phyloP scores from a whole-genome alignment of 2,113 vertebrate species.

The Centropristis striata region DNA sequence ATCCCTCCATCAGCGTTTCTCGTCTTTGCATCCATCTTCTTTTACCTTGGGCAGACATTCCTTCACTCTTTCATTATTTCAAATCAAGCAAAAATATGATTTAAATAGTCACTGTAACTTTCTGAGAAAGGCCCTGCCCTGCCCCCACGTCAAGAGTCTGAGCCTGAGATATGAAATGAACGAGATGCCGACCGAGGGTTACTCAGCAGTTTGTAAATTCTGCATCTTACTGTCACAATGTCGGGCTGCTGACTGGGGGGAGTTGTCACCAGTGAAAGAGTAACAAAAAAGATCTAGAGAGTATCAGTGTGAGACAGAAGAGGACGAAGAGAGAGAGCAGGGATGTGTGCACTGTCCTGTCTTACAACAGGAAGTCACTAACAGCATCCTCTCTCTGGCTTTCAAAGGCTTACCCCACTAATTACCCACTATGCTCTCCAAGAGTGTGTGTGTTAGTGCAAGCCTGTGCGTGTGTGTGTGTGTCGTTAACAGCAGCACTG shows the following conservation, averaged over 20 bases:
- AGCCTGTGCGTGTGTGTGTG: slow-evolving; percentile 20
- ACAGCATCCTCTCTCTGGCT: slow-evolving; percentile 69
- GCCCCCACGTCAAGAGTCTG: neutral
- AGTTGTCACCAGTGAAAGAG: slow-evolving; percentile 1
- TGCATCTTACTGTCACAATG: slow-evolving; percentile 59
- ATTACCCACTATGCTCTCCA: slow-evolving; percentile 42
- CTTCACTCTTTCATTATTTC: neutral
- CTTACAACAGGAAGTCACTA: slow-evolving; percentile 73
- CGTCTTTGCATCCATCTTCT: neutral
- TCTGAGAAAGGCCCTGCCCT: neutral
- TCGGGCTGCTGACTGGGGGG: slow-evolving; percentile 20
- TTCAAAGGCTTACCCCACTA: slow-evolving; percentile 55
- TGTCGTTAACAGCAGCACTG: slow-evolving; percentile 38
- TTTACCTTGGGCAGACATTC: neutral
- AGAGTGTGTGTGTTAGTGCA: slow-evolving; percentile 3
- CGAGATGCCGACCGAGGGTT: slow-evolving; percentile 38
- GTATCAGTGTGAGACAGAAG: neutral
- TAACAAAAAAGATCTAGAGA: neutral
- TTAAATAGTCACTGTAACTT: neutral
- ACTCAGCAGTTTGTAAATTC: slow-evolving; percentile 72
- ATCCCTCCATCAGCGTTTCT: slow-evolving; percentile 4
- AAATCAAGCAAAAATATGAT: neutral
- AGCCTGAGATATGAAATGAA: neutral
- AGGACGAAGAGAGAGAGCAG: slow-evolving; percentile 25
- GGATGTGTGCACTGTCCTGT: slow-evolving; percentile 33